Evolutionary conservation across 2,797 vertebrate species (phyloP), one percentile per base, ranked within the genome.

Genomic region (Toxotes lorentzi): DNA sequence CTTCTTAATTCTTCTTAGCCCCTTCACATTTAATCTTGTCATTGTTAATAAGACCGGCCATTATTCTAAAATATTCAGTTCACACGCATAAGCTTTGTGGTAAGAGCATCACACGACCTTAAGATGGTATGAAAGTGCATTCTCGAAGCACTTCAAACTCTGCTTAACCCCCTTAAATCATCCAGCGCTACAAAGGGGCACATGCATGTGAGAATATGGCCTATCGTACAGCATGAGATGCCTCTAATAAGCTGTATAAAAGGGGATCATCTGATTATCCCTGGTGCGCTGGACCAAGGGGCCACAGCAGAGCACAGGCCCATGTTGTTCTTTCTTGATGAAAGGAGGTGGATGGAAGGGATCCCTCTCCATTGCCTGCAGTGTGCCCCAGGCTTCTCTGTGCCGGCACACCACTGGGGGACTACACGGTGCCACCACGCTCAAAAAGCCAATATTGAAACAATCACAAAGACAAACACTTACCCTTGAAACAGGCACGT

Each of bases 161-260:
- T 57, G 79, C 83, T 83, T 89, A 90, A 89, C 89, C 86, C 82
- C 78, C 89, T 91, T 84, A 86, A 92, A 88, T 90, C 89, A 90
- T 81, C 83, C 58, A 70, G 73, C 51, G 78, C 78, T 94, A 93
- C 90, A 92, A 87, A 87, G 87, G 76, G 75, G 62, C 80, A 82
- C 83, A 90, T 86, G 84, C 92, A 88, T 91, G 88, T 86, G 84
- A 92, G 90, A 90, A 86, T 89, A 90, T 81, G 90, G 86, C 85
- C 90, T 54, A 78, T 90, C 86, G 85, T 92, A 90, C 84, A 86
- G 84, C 79, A 82, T 74, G 84, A 93, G 88, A 93, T 87, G 91
- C 85, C 88, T 90, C 92, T 94, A 94, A 95, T 94, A 95, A 94
- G 91, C 90, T 92, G 88, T 87, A 92, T 93, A 89, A 94, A 94